These are phyloP conservation scores for Pseudochirops corinnae DNA, from an alignment of 2,797 vertebrate genomes.

Conservation along the genomic window DNA sequence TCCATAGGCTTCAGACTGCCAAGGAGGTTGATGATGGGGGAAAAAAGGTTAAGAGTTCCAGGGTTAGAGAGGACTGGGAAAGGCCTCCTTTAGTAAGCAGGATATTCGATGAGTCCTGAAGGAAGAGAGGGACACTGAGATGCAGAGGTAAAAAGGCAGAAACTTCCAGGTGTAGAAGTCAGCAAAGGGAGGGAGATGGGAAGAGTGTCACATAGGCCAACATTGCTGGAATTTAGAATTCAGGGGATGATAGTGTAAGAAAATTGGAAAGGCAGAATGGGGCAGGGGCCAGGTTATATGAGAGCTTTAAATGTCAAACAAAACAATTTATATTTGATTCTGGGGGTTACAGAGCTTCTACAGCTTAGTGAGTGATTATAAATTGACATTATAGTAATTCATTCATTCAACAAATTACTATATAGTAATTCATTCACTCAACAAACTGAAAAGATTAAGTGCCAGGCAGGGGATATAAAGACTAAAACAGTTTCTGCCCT, in stretches of 20 bases:
- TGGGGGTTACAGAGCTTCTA: not conserved
- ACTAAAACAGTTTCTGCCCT: not conserved
- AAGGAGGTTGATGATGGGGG: not conserved
- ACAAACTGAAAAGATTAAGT: not conserved
- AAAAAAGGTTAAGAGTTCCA: not conserved
- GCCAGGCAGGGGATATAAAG: not conserved
- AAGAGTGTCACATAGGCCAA: not conserved
- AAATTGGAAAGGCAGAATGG: not conserved
- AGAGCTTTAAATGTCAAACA: not conserved
- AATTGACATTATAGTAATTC: not conserved
- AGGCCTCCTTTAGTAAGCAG: not conserved
- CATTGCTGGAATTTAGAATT: not conserved
- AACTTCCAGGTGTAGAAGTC: not conserved
- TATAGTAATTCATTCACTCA: too few relatives aligned
- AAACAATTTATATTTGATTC: not conserved
- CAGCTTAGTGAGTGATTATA: not conserved
- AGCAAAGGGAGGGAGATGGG: not conserved
- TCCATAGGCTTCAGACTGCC: not conserved
- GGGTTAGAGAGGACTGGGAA: not conserved
- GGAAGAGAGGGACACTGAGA: not conserved
- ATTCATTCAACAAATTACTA: not conserved
- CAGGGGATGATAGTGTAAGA: not conserved
- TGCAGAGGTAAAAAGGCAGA: not conserved
- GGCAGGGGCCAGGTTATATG: not conserved
- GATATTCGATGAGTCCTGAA: not conserved